phyloP scores from a whole-genome alignment of 2,888 invertebrate species.

The Rapana venosa region DNA sequence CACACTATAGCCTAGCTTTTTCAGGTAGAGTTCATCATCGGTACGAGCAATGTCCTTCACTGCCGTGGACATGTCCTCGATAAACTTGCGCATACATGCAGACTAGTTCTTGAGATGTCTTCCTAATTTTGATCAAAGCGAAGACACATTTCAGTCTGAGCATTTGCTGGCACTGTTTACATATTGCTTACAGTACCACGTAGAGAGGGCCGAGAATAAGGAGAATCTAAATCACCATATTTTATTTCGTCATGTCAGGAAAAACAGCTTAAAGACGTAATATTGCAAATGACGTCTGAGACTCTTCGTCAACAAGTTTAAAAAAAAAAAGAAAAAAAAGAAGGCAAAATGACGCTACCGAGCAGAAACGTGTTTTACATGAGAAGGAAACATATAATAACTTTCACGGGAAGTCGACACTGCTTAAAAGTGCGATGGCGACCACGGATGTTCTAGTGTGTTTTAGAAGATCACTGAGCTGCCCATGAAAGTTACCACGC shows the following conservation, averaged over 20 bases:
- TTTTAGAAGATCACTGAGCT: too few relatives aligned
- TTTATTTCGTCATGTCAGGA: conserved; percentile 22
- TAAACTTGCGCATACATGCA: conserved; percentile 36
- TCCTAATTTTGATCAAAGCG: not conserved
- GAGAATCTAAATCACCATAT: not conserved
- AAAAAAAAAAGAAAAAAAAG: too few relatives aligned
- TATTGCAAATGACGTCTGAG: not conserved
- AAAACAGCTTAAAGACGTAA: conserved; percentile 37
- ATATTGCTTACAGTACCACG: not conserved
- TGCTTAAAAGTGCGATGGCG: too few relatives aligned
- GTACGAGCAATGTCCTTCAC: conserved; percentile 56
- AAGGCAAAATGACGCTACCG: too few relatives aligned
- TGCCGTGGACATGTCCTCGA: conserved; percentile 40
- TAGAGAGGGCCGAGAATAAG: not conserved
- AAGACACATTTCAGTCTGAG: not conserved
- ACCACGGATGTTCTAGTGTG: too few relatives aligned
- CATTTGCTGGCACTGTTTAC: not conserved
- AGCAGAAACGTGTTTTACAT: too few relatives aligned
- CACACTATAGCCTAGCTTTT: conserved; percentile 80
- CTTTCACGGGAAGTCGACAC: too few relatives aligned
- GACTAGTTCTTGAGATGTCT: not conserved
- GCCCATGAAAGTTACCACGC: too few relatives aligned
- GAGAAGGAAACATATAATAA: too few relatives aligned
- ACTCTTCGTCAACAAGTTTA: conserved; percentile 6
- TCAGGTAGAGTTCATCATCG: conserved; percentile 74